Conservation (phyloP, 2,113 vertebrate species). For the Lophius piscatorius region DNA sequence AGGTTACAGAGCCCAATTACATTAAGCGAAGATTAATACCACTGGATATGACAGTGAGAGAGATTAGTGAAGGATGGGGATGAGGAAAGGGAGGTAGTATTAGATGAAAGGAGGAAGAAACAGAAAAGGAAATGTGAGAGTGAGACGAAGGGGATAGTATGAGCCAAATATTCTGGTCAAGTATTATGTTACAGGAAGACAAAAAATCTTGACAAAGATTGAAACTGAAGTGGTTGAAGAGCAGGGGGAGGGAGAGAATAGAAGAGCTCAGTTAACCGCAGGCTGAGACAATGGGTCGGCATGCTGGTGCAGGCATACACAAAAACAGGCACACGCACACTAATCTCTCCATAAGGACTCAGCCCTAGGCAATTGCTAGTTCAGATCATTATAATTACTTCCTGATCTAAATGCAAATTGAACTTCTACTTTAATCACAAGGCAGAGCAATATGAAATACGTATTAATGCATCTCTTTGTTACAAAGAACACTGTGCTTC, state of each 20-base stretch:
- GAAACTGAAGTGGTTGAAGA: slow-evolving; percentile 8
- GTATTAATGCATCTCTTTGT: slow-evolving; percentile 4
- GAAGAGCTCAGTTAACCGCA: slow-evolving; percentile 69
- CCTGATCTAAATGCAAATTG: slow-evolving; percentile 44
- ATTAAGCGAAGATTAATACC: slow-evolving; percentile 65
- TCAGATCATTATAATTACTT: slow-evolving; percentile 57
- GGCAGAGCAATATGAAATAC: slow-evolving; percentile 6
- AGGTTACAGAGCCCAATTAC: slow-evolving; percentile 65
- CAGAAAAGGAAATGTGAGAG: neutral
- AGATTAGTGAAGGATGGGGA: slow-evolving; percentile 28
- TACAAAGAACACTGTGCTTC: neutral
- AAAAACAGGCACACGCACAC: slow-evolving; percentile 21
- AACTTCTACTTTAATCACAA: slow-evolving; percentile 7
- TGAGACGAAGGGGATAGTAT: neutral
- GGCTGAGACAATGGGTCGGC: slow-evolving; percentile 67
- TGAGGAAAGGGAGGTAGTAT: slow-evolving; percentile 2
- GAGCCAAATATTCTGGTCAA: too few relatives aligned
- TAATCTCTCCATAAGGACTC: slow-evolving; percentile 31
- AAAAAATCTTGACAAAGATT: neutral
- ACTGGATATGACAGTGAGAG: slow-evolving; percentile 27
- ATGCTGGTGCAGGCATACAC: slow-evolving; percentile 56
- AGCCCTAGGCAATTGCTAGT: slow-evolving; percentile 44
- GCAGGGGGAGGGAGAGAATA: slow-evolving; percentile 22
- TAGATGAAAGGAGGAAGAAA: neutral
- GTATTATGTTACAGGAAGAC: slow-evolving; percentile 21